phyloP scores from a whole-genome alignment of 2,888 invertebrate species.

The Micoletzkya japonica region DNA sequence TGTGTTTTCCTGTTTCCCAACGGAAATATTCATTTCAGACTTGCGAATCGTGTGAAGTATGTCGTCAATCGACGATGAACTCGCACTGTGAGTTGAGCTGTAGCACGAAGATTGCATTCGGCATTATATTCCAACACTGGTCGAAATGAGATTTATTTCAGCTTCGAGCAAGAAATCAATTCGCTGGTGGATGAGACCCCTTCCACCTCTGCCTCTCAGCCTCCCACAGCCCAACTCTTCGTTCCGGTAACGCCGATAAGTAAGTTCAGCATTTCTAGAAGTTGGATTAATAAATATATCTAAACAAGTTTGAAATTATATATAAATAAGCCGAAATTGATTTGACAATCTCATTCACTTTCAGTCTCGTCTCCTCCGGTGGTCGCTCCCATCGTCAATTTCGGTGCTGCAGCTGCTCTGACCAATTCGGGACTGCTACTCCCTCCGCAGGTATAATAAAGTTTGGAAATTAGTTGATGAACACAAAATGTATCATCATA shows the following conservation, averaged over 20 bases:
- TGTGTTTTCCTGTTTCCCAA: no score
- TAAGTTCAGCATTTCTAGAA: no score
- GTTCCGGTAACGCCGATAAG: background rate
- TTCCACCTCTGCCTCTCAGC: slow-evolving; percentile 6
- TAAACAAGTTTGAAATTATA: background rate
- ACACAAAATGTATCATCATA: background rate
- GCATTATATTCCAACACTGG: background rate
- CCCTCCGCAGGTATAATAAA: slow-evolving; percentile 21
- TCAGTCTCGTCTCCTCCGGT: no score
- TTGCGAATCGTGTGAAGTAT: no score
- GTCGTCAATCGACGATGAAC: slow-evolving; percentile 43
- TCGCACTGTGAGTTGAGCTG: slow-evolving; percentile 44
- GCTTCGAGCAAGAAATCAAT: slow-evolving; percentile 45
- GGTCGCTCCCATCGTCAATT: slow-evolving; percentile 3
- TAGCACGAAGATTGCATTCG: background rate
- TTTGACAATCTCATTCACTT: no score
- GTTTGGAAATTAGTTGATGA: background rate
- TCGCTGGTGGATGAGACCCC: slow-evolving; percentile 33
- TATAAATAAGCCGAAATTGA: no score
- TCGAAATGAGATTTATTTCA: slow-evolving; percentile 12
- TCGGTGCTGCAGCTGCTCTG: slow-evolving; percentile 16
- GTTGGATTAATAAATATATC: no score
- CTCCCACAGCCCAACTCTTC: background rate
- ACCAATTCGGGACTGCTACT: slow-evolving; percentile 13
- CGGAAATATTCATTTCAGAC: no score